These are phyloP conservation scores for Lacanobia wlatinum DNA, from an alignment of 2,888 invertebrate genomes.

Conservation along the genomic window DNA sequence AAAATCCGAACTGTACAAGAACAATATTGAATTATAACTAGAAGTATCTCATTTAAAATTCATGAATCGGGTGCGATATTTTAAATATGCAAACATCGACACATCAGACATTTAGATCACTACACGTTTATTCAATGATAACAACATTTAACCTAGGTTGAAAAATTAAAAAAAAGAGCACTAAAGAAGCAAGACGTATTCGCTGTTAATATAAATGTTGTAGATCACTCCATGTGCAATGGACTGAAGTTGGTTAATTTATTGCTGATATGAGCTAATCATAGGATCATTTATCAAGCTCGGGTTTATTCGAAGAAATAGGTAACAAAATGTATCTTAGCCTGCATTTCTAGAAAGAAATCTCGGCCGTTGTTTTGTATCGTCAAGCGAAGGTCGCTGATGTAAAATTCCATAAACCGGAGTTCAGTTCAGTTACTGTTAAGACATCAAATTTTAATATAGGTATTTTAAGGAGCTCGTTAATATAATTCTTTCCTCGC, in stretches of 20 bases:
- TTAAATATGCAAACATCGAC: constrained; percentile 37
- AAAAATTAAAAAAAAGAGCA: constrained; percentile 24
- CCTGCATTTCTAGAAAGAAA: constrained; percentile 3
- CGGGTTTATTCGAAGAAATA: constrained; percentile 35
- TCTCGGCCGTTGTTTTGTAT: not conserved
- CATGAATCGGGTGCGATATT: constrained; percentile 16
- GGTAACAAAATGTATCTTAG: not conserved
- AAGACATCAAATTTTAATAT: not conserved
- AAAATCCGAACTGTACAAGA: constrained; percentile 47
- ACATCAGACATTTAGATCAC: constrained; percentile 55
- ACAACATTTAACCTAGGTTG: constrained; percentile 36
- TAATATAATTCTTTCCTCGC: not conserved
- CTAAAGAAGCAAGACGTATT: constrained; percentile 8
- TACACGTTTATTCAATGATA: constrained; percentile 47
- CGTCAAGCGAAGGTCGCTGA: not conserved
- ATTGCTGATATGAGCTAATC: constrained; percentile 18
- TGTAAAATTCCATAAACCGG: not conserved
- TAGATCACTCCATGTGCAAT: not conserved
- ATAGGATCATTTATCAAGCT: constrained; percentile 33
- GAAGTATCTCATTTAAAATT: constrained; percentile 22
- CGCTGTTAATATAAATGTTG: not conserved
- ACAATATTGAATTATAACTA: constrained; percentile 34
- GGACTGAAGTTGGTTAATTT: constrained; percentile 3
- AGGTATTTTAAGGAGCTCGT: constrained; percentile 4
- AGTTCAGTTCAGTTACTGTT: not conserved